Evolutionary conservation across 2,888 invertebrate genomes (phyloP).

Genomic region (Anagyrus pseudococci): DNA sequence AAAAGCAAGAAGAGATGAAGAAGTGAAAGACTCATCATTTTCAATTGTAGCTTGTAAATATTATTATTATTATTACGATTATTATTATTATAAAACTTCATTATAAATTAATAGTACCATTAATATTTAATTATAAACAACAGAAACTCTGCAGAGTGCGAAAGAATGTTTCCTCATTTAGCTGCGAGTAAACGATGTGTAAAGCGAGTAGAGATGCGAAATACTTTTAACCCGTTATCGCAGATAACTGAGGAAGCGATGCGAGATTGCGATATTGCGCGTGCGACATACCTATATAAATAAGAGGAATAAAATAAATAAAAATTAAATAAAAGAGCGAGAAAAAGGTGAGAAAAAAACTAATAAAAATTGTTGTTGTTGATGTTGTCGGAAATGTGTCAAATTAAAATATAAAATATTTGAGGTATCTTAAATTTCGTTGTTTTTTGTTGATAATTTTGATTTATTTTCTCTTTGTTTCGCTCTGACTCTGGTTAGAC

Average conservation of each 20-base stretch:
- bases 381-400: slow-evolving; percentile 58
- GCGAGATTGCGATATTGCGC: background rate
- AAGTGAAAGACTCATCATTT: slow-evolving; percentile 32
- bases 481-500: too few species aligned
- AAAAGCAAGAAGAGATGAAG: slow-evolving; percentile 9
- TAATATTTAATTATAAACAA: slow-evolving; percentile 27
- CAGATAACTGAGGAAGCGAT: too few species aligned
- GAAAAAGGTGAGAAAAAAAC: slow-evolving; percentile 29
- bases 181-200: slow-evolving; percentile 16
- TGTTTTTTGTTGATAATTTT: slow-evolving; percentile 6
- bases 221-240: too few species aligned
- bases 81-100: too few species aligned
- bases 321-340: slow-evolving; percentile 27
- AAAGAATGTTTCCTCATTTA: slow-evolving; percentile 17
- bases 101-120: slow-evolving; percentile 17
- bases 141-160: slow-evolving; percentile 18
- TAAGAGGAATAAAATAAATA: background rate
- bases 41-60: slow-evolving; percentile 37
- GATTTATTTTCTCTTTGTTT: slow-evolving; percentile 1
- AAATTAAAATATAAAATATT: slow-evolving; percentile 58
- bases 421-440: slow-evolving; percentile 47
- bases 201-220: background rate
- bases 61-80: slow-evolving; percentile 23
- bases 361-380: slow-evolving; percentile 53
- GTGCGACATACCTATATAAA: slow-evolving; percentile 25